Evolutionary conservation across 2,888 invertebrate genomes (phyloP).

Genomic region (Eupithecia centaureata): DNA sequence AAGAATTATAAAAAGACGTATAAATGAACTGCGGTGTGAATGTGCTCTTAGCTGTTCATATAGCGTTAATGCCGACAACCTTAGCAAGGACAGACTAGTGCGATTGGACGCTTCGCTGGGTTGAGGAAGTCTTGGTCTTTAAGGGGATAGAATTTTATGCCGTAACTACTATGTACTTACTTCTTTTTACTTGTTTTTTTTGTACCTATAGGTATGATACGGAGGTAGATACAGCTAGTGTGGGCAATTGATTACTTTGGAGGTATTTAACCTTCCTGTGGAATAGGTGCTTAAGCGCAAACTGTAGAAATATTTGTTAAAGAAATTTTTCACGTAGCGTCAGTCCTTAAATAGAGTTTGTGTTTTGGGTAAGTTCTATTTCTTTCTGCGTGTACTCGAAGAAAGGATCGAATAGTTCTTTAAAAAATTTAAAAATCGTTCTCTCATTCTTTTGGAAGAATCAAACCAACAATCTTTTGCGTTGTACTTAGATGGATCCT

Average conservation of each 20-base stretch:
- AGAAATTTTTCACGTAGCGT: no score
- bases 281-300: background rate
- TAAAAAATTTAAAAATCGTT: no score
- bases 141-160: slow-evolving; percentile 11
- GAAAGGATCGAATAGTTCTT: no score
- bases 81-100: slow-evolving; percentile 76
- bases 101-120: slow-evolving; percentile 53
- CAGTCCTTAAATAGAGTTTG: no score
- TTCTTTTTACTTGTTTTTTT: background rate
- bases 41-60: slow-evolving; percentile 75
- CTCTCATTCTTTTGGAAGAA: no score
- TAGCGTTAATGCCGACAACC: slow-evolving; percentile 82
- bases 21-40: background rate
- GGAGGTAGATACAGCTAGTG: background rate
- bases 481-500: background rate
- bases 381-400: no score
- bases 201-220: background rate
- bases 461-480: background rate
- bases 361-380: no score
- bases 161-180: background rate
- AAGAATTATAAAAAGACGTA: no score
- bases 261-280: background rate
- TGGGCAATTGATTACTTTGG: background rate
- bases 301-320: no score
- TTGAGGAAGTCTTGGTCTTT: slow-evolving; percentile 14